These are phyloP conservation scores for Athrips mouffetella DNA, from an alignment of 2,888 invertebrate species.

Conservation along the genomic window DNA sequence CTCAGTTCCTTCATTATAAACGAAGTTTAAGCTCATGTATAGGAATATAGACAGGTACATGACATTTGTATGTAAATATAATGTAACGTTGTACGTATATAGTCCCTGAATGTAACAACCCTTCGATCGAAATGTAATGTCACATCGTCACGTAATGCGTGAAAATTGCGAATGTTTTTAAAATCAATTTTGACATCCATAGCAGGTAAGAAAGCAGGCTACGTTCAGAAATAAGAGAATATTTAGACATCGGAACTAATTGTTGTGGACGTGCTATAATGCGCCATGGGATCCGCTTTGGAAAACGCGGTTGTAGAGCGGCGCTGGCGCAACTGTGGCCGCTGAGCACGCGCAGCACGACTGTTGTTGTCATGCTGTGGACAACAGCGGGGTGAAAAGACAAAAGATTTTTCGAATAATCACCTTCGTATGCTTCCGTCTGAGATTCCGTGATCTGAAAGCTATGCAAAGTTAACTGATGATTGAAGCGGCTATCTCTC, in stretches of 20 bases:
- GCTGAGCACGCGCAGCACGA: slow-evolving; percentile 17
- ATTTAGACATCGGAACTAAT: slow-evolving; percentile 48
- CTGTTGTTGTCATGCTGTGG: slow-evolving; percentile 9
- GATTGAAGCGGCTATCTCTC: too few species aligned
- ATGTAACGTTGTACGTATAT: too few species aligned
- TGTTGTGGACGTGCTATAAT: slow-evolving; percentile 48
- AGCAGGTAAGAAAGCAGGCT: too few species aligned
- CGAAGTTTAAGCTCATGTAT: too few species aligned
- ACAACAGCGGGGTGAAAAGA: slow-evolving; percentile 7
- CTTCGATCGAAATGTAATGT: background rate
- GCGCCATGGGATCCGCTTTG: slow-evolving; percentile 29
- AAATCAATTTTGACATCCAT: too few species aligned
- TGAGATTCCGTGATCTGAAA: too few species aligned
- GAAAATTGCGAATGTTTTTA: background rate
- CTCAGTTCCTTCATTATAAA: too few species aligned
- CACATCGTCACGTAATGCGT: background rate
- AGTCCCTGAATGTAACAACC: background rate
- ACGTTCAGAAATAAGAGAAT: slow-evolving; percentile 41
- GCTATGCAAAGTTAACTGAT: too few species aligned
- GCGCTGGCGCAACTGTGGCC: slow-evolving; percentile 12
- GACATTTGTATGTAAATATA: too few species aligned
- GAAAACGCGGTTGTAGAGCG: slow-evolving; percentile 14
- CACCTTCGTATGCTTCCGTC: too few species aligned
- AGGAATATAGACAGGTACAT: too few species aligned
- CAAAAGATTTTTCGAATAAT: background rate